These are phyloP conservation scores for Deilephila elpenor DNA, from an alignment of 2,888 invertebrate species.

Conservation along the genomic window DNA sequence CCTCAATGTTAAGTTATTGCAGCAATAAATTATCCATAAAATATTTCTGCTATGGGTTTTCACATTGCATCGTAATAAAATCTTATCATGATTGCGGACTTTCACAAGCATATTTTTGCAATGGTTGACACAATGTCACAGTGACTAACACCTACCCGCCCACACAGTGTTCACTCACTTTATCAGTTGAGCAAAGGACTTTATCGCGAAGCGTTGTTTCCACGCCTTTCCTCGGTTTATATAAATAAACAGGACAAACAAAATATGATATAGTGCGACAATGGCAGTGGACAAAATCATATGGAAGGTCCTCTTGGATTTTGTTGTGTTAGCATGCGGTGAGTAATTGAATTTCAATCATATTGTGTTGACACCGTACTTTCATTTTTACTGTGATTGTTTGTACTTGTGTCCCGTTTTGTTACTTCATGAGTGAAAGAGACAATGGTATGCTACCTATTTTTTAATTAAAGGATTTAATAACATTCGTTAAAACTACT, in stretches of 20 bases:
- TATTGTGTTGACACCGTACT: slow-evolving; percentile 16
- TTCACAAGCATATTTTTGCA: slow-evolving; percentile 39
- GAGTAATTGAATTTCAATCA: slow-evolving; percentile 46
- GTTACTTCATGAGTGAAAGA: not conserved
- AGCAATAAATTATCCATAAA: not conserved
- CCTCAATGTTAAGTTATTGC: not conserved
- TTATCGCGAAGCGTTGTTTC: slow-evolving; percentile 41
- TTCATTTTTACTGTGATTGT: slow-evolving; percentile 22
- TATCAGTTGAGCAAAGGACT: slow-evolving; percentile 48
- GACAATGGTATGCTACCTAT: not conserved
- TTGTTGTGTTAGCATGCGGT: slow-evolving; percentile 65
- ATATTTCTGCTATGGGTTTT: not conserved
- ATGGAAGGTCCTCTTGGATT: slow-evolving; percentile 70
- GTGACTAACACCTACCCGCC: slow-evolving; percentile 52
- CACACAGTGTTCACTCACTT: slow-evolving; percentile 46
- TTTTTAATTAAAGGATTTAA: not conserved
- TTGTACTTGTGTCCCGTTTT: slow-evolving; percentile 20
- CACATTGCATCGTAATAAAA: not conserved
- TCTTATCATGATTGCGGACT: not conserved
- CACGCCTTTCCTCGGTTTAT: slow-evolving; percentile 32
- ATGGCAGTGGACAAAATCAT: slow-evolving; percentile 66
- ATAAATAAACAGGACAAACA: slow-evolving; percentile 35
- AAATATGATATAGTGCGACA: slow-evolving; percentile 31
- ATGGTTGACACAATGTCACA: slow-evolving; percentile 37
- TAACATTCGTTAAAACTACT: too few relatives aligned